These are phyloP conservation scores for Rotaria macrura DNA, from an alignment of 2,888 invertebrate species.

Conservation along the genomic window DNA sequence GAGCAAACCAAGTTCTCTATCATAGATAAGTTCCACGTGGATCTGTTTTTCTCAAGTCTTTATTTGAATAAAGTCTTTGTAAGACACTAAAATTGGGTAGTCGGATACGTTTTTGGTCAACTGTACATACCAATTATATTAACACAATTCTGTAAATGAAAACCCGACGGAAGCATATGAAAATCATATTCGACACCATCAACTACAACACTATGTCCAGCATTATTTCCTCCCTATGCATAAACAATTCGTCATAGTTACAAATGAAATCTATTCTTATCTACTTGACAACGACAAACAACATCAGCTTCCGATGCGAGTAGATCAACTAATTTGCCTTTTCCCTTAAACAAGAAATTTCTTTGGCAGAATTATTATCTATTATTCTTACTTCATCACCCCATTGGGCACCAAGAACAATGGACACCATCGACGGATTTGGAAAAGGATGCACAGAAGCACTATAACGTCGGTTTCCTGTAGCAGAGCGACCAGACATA, in stretches of 20 bases:
- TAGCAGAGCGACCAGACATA: constrained; percentile 58
- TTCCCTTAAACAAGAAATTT: constrained; percentile 5
- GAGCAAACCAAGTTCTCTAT: too few species aligned
- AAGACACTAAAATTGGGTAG: too few species aligned
- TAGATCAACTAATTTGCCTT: constrained; percentile 34
- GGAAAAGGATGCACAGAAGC: constrained; percentile 35
- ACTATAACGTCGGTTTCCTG: constrained; percentile 35
- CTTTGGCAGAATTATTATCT: constrained; percentile 10
- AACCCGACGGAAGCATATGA: constrained; percentile 90
- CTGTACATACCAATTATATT: constrained; percentile 85
- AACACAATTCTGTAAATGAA: constrained; percentile 76
- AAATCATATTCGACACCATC: constrained; percentile 88
- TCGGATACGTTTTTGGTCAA: too few species aligned
- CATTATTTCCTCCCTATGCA: constrained; percentile 35
- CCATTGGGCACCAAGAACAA: constrained; percentile 34
- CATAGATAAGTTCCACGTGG: too few species aligned
- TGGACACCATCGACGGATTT: constrained; percentile 58
- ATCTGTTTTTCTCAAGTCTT: too few species aligned
- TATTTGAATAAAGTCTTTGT: too few species aligned
- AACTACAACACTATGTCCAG: constrained; percentile 85
- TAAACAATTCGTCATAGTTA: too few species aligned
- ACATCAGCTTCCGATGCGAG: constrained; percentile 27
- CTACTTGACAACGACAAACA: constrained; percentile 49
- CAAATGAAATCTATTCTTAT: constrained; percentile 31
- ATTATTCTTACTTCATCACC: constrained; percentile 55